These are phyloP conservation scores for Actinostola sp. DNA, from an alignment of 92 coral and sea anemone species.

Conservation along the genomic window DNA sequence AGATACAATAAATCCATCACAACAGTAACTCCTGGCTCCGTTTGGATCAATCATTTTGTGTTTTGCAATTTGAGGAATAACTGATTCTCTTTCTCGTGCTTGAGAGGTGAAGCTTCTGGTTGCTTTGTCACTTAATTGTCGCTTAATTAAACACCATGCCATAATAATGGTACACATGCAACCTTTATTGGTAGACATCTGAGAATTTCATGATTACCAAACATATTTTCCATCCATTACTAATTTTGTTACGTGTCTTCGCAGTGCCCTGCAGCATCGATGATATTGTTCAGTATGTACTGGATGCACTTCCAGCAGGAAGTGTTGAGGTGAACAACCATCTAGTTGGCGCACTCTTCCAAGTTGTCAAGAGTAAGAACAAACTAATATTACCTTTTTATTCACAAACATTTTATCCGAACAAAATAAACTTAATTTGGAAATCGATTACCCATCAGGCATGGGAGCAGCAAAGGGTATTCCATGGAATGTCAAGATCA, in stretches of 20 bases:
- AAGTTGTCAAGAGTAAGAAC: conserved; percentile 21
- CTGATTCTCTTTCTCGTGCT: too few relatives aligned
- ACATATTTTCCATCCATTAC: too few relatives aligned
- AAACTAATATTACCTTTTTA: background rate
- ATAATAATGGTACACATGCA: too few relatives aligned
- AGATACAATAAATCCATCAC: too few relatives aligned
- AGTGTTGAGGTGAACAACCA: conserved; percentile 18
- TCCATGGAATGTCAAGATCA: conserved; percentile 24
- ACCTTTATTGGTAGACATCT: background rate
- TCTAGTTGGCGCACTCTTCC: conserved; percentile 13
- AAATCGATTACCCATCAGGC: background rate
- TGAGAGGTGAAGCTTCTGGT: too few relatives aligned
- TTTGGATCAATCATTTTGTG: too few relatives aligned
- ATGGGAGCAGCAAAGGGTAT: conserved; percentile 29
- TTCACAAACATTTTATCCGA: background rate
- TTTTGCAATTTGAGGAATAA: too few relatives aligned
- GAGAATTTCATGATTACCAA: background rate
- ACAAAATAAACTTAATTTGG: background rate
- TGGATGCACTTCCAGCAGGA: conserved; percentile 15
- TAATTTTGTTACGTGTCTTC: background rate
- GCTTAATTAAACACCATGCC: too few relatives aligned
- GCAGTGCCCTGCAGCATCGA: conserved; percentile 23
- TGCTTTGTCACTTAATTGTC: too few relatives aligned
- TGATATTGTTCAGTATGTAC: conserved; percentile 24
- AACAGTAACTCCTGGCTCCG: too few relatives aligned